Evolutionary conservation across 2,888 invertebrate species (phyloP).

Genomic region (Xylota segnis): DNA sequence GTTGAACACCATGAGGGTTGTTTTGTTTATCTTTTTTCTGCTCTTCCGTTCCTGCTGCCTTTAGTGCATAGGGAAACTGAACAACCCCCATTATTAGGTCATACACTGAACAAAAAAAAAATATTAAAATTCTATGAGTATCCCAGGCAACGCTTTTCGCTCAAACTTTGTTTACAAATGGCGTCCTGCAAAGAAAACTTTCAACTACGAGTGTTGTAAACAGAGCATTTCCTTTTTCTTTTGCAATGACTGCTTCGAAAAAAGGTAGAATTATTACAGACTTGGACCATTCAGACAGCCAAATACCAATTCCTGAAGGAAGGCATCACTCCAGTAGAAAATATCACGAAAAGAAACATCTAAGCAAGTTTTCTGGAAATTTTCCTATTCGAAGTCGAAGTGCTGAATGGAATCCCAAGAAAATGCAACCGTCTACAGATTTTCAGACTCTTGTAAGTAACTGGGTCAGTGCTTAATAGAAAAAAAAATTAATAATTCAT

Average conservation of each 20-base stretch:
- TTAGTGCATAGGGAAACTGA: not conserved
- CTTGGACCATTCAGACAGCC: conserved; percentile 49
- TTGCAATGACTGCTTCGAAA: conserved; percentile 46
- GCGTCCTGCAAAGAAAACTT: conserved; percentile 28
- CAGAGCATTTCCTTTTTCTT: conserved; percentile 8
- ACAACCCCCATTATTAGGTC: conserved; percentile 40
- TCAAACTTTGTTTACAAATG: conserved; percentile 76
- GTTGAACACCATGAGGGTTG: conserved; percentile 54
- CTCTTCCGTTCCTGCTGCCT: not conserved
- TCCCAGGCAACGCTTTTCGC: conserved; percentile 56
- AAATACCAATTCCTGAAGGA: conserved; percentile 40
- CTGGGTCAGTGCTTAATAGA: not conserved
- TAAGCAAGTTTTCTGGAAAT: conserved; percentile 81
- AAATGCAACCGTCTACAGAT: conserved; percentile 19
- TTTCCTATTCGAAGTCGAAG: conserved; percentile 82
- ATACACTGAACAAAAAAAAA: not conserved
- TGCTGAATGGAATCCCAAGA: conserved; percentile 78
- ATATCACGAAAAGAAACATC: conserved; percentile 75
- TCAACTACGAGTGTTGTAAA: conserved; percentile 13
- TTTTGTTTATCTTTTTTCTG: not conserved
- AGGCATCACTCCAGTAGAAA: conserved; percentile 32
- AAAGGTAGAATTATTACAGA: conserved; percentile 49
- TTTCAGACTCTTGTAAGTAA: conserved; percentile 39
- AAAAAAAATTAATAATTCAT: not conserved
- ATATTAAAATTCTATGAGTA: conserved; percentile 1